phyloP scores from a whole-genome alignment of 2,113 vertebrate species.

The Mola mola region DNA sequence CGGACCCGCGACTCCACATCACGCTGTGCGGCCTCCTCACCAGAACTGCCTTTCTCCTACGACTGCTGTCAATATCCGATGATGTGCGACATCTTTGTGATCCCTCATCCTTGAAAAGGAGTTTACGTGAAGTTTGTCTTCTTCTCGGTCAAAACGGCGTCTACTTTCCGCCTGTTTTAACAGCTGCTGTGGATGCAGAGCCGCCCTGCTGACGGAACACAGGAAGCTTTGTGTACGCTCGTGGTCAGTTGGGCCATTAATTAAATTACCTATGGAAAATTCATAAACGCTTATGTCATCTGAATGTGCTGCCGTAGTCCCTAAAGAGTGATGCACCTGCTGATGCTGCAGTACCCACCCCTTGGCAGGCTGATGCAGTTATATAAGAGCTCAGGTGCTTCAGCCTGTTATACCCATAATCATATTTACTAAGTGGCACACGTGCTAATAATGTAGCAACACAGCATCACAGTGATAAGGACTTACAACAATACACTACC shows the following conservation, averaged over 20 bases:
- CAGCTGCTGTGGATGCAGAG: slow-evolving; percentile 50
- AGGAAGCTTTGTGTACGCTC: background rate
- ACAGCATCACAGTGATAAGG: too few species aligned
- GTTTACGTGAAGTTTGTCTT: slow-evolving; percentile 60
- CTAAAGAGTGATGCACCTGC: slow-evolving; percentile 19
- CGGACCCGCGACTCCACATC: slow-evolving; percentile 77
- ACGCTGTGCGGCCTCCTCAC: slow-evolving; percentile 77
- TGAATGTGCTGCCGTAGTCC: slow-evolving; percentile 1
- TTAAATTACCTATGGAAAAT: slow-evolving; percentile 32
- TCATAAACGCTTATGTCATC: slow-evolving; percentile 26
- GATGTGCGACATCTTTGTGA: slow-evolving; percentile 40
- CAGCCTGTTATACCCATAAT: slow-evolving; percentile 14
- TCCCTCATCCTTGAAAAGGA: slow-evolving; percentile 57
- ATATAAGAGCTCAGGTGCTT: slow-evolving; percentile 29
- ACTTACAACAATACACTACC: too few species aligned
- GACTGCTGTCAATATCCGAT: slow-evolving; percentile 54
- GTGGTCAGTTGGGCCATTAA: background rate
- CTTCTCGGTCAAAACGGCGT: slow-evolving; percentile 74
- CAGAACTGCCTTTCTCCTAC: slow-evolving; percentile 70
- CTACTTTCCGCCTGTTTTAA: slow-evolving; percentile 65
- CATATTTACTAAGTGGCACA: slow-evolving; percentile 15
- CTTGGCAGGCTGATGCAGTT: slow-evolving; percentile 10
- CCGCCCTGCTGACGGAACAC: slow-evolving; percentile 3
- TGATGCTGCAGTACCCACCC: slow-evolving; percentile 47
- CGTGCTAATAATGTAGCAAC: too few species aligned